Evolutionary conservation across 2,797 vertebrate species (phyloP), one percentile per base, ranked within the genome.

Genomic region (Sternotherus odoratus): DNA sequence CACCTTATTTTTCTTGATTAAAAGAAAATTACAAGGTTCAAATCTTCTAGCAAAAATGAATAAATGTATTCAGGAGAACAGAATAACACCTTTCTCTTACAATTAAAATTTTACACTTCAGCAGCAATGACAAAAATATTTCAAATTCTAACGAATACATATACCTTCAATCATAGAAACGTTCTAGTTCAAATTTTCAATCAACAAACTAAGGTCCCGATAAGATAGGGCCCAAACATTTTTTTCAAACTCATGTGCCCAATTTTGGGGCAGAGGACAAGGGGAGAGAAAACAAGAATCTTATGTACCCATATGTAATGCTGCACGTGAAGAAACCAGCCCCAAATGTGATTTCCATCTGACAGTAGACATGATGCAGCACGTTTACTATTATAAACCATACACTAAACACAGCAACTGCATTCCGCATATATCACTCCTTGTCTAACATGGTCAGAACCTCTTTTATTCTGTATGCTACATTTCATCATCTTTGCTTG

Each of bases 101-200:
- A 86, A 46, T 51, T 85, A 50, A 88, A 84, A 69, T 28, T 33
- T 56, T 79, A 78, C 28, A 43, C 50, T 93, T 74, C 72, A 79
- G 50, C 77, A 90, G 50, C 56, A 53, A 77, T 3, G 12, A 69
- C 87, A 88, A 75, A 51, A 54, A 16, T 16, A 33, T 78, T 54
- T 85, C 51, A 49, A 92, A 79, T n/a, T 94, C 90, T 79, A 33
- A 13, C 0, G 80, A 96, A 88, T 13, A 79, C 43, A 81, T 23
- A 66, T 54, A 85, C 82, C 88, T 96, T 91, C 82, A 91, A 86
- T 89, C 94, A 92, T 1, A 54, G 90, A 93, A 92, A 81, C 85
- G 92, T 91, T 85, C 83, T 50, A 92, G 91, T 88, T 94, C 81
- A 96, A 96, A 94, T 88, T 96, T 97, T 93, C 89, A 89, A 95